phyloP scores from a whole-genome alignment of 2,113 vertebrate genomes.

The Siniperca knerii region DNA sequence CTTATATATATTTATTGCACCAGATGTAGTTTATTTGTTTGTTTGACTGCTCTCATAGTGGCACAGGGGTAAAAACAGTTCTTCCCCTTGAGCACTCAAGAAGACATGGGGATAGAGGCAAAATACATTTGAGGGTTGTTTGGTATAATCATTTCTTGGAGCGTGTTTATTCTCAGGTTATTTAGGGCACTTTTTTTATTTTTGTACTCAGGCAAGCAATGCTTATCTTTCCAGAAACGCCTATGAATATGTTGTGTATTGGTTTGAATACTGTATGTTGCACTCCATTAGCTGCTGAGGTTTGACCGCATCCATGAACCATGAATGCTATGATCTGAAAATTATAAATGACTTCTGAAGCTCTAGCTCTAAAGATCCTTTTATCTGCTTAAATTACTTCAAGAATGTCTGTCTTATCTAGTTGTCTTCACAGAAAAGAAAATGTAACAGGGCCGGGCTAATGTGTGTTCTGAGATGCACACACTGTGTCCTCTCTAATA shows the following conservation, averaged over 20 bases:
- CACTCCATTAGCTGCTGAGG: constrained; percentile 34
- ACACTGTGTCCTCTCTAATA: constrained; percentile 36
- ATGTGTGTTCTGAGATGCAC: constrained; percentile 31
- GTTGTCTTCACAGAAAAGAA: constrained; percentile 15
- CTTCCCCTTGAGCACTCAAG: constrained; percentile 54
- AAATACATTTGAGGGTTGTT: constrained; percentile 54
- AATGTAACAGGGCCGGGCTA: constrained; percentile 15
- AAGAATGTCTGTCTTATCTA: constrained; percentile 46
- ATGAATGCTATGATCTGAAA: background rate
- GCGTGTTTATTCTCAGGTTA: constrained; percentile 55
- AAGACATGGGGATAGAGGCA: constrained; percentile 34
- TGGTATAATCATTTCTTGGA: constrained; percentile 67
- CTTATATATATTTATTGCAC: constrained; percentile 46
- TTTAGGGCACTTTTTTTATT: constrained; percentile 21
- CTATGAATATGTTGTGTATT: constrained; percentile 37
- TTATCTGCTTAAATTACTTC: constrained; percentile 55
- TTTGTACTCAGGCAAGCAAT: constrained; percentile 28
- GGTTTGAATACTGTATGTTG: constrained; percentile 50
- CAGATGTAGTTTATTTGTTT: constrained; percentile 48
- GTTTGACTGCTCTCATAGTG: constrained; percentile 37
- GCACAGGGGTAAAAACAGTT: constrained; percentile 13
- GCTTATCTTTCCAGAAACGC: constrained; percentile 15
- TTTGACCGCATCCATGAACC: constrained; percentile 24
- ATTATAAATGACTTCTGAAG: constrained; percentile 54
- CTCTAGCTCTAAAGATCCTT: constrained; percentile 26